Evolutionary conservation across 2,888 invertebrate genomes (phyloP).

Genomic region (Encarsia formosa): DNA sequence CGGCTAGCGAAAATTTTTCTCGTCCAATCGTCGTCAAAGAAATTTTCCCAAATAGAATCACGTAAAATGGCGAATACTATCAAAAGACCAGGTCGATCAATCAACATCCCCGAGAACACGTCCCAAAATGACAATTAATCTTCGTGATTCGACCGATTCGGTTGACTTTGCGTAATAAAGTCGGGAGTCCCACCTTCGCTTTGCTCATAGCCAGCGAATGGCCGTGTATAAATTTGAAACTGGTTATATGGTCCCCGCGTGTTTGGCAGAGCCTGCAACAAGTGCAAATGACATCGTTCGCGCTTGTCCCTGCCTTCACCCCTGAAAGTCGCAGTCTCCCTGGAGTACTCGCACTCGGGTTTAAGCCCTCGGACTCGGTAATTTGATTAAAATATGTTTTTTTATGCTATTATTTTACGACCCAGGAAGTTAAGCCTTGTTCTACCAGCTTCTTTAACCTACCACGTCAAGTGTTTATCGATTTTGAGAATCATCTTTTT

Average conservation of each 20-base stretch:
- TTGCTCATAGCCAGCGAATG: constrained; percentile 27
- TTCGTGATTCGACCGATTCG: constrained; percentile 23
- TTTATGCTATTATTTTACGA: constrained; percentile 15
- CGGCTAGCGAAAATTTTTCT: too few species aligned
- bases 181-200: constrained; percentile 13
- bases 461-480: background rate
- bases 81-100: too few species aligned
- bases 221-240: constrained; percentile 30
- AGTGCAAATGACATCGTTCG: constrained; percentile 29
- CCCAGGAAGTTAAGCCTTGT: constrained; percentile 23
- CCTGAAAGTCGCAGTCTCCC: background rate
- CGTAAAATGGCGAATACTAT: background rate
- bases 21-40: too few species aligned
- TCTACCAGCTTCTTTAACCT: too few species aligned
- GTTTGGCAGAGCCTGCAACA: constrained; percentile 10
- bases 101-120: too few species aligned
- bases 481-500: background rate
- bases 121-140: background rate
- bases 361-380: background rate
- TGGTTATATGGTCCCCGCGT: constrained; percentile 13
- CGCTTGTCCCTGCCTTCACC: constrained; percentile 18
- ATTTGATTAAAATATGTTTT: constrained; percentile 24
- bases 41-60: too few species aligned
- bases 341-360: background rate
- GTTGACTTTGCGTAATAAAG: background rate